Evolutionary conservation across 2,113 vertebrate genomes (phyloP).

Genomic region (Percopsis transmontana): DNA sequence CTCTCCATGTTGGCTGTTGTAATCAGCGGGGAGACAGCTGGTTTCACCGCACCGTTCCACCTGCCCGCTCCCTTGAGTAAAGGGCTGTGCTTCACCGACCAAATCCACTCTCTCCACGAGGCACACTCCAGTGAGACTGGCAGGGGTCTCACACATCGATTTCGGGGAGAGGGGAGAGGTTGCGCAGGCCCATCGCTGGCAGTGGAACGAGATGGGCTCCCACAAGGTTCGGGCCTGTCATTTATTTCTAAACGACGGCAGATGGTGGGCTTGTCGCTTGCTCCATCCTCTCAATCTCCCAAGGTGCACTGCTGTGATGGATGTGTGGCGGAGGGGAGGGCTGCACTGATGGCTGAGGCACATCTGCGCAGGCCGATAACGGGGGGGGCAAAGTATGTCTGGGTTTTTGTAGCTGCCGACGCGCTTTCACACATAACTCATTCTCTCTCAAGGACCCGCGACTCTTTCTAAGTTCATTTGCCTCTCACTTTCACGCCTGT

Average conservation of each 20-base stretch:
- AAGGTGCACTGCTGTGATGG: slow-evolving; percentile 75
- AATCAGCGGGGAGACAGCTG: slow-evolving; percentile 72
- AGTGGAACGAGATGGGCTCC: slow-evolving; percentile 69
- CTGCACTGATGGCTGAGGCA: slow-evolving; percentile 65
- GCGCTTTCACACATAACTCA: slow-evolving; percentile 56
- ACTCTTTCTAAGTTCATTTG: slow-evolving; percentile 47
- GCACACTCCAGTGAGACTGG: slow-evolving; percentile 64
- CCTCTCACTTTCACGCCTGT: slow-evolving; percentile 54
- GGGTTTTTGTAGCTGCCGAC: slow-evolving; percentile 46
- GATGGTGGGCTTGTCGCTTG: slow-evolving; percentile 73
- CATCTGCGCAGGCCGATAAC: slow-evolving; percentile 75
- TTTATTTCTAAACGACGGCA: slow-evolving; percentile 79
- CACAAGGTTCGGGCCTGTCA: slow-evolving; percentile 72
- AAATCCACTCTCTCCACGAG: slow-evolving; percentile 68
- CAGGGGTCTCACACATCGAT: slow-evolving; percentile 71
- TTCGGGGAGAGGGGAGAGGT: slow-evolving; percentile 52
- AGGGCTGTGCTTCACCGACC: slow-evolving; percentile 65
- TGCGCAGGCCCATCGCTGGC: slow-evolving; percentile 70
- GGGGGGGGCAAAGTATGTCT: slow-evolving; percentile 61
- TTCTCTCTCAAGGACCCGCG: slow-evolving; percentile 49
- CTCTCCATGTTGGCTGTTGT: slow-evolving; percentile 54
- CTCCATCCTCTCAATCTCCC: slow-evolving; percentile 69
- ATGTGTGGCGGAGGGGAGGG: slow-evolving; percentile 69
- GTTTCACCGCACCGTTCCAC: slow-evolving; percentile 67
- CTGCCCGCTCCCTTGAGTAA: slow-evolving; percentile 68